Percentiles rank a stretch among this genome's conserved stretches.
Evolutionary conservation across 2,113 vertebrate species (phyloP).

Genomic region (Guaruba guarouba): DNA sequence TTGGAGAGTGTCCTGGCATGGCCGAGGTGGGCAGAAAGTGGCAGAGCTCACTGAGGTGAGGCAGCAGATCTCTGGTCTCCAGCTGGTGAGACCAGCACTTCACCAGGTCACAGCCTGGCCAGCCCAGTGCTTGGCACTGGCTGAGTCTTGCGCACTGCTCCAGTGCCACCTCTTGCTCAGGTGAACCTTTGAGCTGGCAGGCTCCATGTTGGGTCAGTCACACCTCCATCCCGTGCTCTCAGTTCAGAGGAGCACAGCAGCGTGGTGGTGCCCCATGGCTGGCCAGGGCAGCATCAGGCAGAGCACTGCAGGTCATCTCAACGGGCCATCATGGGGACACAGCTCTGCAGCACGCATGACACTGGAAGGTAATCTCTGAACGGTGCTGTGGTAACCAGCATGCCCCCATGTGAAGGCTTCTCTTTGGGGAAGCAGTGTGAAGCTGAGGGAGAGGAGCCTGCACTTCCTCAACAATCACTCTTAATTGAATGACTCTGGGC

Average conservation of each 20-base stretch:
- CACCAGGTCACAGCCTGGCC: background rate
- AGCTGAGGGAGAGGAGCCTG: background rate
- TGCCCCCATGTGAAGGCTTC: background rate
- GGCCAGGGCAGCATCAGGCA: background rate
- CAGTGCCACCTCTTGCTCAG: background rate
- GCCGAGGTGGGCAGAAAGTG: background rate
- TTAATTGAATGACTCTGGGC: background rate
- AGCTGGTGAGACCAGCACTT: too few relatives aligned
- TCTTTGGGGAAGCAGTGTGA: background rate
- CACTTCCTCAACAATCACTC: background rate
- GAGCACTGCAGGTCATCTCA: accelerated
- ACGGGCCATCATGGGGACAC: accelerated
- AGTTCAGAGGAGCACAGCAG: background rate
- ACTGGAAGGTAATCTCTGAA: background rate
- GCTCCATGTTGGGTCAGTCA: background rate
- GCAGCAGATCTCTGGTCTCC: background rate
- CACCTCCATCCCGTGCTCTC: background rate
- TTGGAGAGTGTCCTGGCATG: accelerated
- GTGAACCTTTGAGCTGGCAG: background rate
- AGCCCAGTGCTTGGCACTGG: accelerated
- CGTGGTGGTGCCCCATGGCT: accelerated
- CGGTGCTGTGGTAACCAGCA: accelerated
- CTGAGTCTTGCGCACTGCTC: background rate
- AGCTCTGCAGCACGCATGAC: accelerated
- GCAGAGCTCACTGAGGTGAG: accelerated